Base-by-base conservation (phyloP, 2,888 invertebrate species). In the Melanargia galathea region DNA sequence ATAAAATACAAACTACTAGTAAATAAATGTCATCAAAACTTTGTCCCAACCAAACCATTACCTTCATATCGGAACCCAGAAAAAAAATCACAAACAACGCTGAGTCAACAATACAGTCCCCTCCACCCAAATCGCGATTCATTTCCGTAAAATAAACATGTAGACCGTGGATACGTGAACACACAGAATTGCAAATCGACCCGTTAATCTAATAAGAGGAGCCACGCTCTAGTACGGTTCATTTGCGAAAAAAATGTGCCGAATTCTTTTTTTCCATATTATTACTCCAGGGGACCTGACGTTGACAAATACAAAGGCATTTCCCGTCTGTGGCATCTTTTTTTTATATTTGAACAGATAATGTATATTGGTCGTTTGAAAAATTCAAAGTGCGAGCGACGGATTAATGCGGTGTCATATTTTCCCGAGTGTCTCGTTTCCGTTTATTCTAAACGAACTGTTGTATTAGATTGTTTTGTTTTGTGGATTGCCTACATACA, bases 71-170 rank as follows among this genome's bases (percentile, higher is more conserved):
- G 18, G 16, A 33, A 20, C 33, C 4, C 2, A 33, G 13, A 11
- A 52, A 33, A 52, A 20, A 52, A 18, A 22, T 52, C 11, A 57
- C 30, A 57, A 57, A 45, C 45, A 46, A 7, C 67, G 79, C 83
- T 70, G 80, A 88, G 84, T 88, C 87, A 89, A 88, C 87, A 89
- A 82, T 75, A 78, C 71, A 72, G 74, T 75, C 83, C 87, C 84
- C 80, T 77, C 76, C 71, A 70, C 69, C n/a, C 69, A 82, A 85
- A 90, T 84, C 80, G 85, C 88, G 83, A 87, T 88, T 90, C 89
- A 90, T 90, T 90, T 90, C 90, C 90, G 87, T 84, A 84, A 90
- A 89, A 90, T 86, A 90, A 90, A 90, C 90, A 90, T 85, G 82
- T 84, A 84, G 61, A 61, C 64, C 84, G 82, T 84, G 83, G 66